Base-by-base conservation (phyloP, 2,797 vertebrate genomes). In the Pygocentrus nattereri region DNA sequence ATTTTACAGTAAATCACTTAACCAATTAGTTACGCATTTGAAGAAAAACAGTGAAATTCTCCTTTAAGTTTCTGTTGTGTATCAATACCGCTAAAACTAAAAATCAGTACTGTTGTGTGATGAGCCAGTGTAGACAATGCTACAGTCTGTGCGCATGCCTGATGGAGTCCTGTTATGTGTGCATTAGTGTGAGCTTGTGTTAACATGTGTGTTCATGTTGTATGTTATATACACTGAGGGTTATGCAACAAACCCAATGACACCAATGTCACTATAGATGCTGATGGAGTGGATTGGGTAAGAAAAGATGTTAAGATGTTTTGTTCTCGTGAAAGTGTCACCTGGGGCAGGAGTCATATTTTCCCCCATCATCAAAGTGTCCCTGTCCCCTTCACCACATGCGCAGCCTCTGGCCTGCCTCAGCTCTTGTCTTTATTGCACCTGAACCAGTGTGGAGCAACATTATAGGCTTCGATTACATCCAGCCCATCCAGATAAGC, bases 381-480 rank as follows among this genome's bases (percentile, higher is more conserved):
- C 76, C 75, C 77, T 25, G 65, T 86, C 68, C 78, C 49, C 74
- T 78, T 67, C 78, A 83, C 75, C 86, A 85, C 86, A 76, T 59
- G 71, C 61, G 56, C 67, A 80, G 71, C 80, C 76, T 70, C 81
- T 82, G 84, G 77, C 70, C 79, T 72, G 61, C 78, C 73, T 77
- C 79, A 74, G 81, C 73, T 64, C 59, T 64, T 82, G 79, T 85
- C 81, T 84, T 78, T 80, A 79, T 80, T 80, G 69, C 84, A 84
- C 84, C 84, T 85, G 73, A 84, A 85, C 82, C 84, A 80, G 69
- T 87, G 86, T 85, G 84, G 82, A 80, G 82, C 82, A 85, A 85
- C 84, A 84, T 68, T 80, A 82, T 68, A 79, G 74, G 79, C 58
- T 87, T 81, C 21, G 16, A 80, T 87, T 87, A 84, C 86, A 84